phyloP scores from a whole-genome alignment of 2,888 invertebrate genomes.

The Gymnoscelis rufifasciata region DNA sequence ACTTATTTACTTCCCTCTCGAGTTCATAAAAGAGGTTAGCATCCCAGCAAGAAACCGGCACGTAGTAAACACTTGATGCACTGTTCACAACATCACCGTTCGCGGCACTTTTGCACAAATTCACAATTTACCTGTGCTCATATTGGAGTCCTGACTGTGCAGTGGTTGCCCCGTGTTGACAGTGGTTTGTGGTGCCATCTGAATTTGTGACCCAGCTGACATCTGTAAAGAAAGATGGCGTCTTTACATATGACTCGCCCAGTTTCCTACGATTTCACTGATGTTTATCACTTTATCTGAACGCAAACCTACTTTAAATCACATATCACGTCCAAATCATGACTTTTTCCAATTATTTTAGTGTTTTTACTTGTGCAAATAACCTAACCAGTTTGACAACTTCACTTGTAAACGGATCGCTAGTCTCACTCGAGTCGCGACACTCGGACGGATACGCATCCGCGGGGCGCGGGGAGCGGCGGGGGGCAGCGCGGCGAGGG shows the following conservation, averaged over 20 bases:
- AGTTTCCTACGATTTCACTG: constrained; percentile 47
- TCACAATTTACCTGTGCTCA: constrained; percentile 91
- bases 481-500: constrained; percentile 31
- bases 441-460: constrained; percentile 78
- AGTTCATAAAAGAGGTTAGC: constrained; percentile 53
- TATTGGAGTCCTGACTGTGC: constrained; percentile 98
- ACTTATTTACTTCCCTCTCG: constrained; percentile 50
- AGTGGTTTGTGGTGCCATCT: constrained; percentile 97
- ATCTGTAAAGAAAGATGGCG: constrained; percentile 86
- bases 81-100: constrained; percentile 58
- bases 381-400: constrained; percentile 78
- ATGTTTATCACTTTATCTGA: constrained; percentile 38
- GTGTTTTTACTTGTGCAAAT: constrained; percentile 57
- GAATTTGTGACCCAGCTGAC: constrained; percentile 98
- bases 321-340: constrained; percentile 50
- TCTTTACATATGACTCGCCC: constrained; percentile 78
- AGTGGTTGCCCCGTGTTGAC: constrained; percentile 89
- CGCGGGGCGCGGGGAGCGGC: constrained; percentile 54
- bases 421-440: constrained; percentile 46
- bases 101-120: constrained; percentile 64
- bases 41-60: constrained; percentile 47
- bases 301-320: constrained; percentile 42
- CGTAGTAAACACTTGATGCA: constrained; percentile 63
- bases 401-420: constrained; percentile 62
- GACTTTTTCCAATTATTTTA: constrained; percentile 45